Percentiles rank a stretch among this genome's conserved stretches.
phyloP scores from a whole-genome alignment of 2,113 vertebrate genomes.

The Brachypteracias leptosomus region DNA sequence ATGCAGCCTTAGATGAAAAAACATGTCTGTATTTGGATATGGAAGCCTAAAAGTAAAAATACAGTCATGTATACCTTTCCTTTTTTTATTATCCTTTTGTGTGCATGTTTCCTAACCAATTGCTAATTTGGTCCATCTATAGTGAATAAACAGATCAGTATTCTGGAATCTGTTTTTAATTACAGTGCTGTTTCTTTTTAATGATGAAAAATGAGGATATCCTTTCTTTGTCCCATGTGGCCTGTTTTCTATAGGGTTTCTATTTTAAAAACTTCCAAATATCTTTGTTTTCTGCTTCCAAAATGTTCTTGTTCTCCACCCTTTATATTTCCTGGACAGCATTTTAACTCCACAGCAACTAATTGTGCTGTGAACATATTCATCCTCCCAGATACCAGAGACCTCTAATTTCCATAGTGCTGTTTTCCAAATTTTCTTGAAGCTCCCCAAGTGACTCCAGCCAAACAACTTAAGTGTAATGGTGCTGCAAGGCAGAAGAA shows the following conservation, averaged over 20 bases:
- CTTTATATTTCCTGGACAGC: conserved; percentile 12
- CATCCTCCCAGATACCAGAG: not conserved
- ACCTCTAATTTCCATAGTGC: not conserved
- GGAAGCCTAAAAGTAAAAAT: not conserved
- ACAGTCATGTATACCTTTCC: not conserved
- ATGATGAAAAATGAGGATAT: conserved; percentile 46
- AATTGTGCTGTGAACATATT: not conserved
- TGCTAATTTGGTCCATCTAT: conserved; percentile 19
- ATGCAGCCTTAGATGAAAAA: not conserved
- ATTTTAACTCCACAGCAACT: conserved; percentile 10
- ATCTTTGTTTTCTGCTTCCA: conserved; percentile 27
- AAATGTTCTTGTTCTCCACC: not conserved
- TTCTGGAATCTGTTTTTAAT: conserved; percentile 45
- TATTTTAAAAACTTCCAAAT: not conserved
- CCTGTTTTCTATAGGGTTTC: not conserved
- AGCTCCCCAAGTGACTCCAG: conserved; percentile 29
- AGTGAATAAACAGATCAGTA: conserved; percentile 9
- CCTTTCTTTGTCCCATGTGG: conserved; percentile 9
- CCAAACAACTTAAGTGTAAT: not conserved
- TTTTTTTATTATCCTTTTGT: not conserved
- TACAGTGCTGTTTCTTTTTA: conserved; percentile 34
- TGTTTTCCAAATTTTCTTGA: conserved; percentile 35
- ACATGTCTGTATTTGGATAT: not conserved
- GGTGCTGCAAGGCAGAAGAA: conserved; percentile 1
- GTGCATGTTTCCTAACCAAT: not conserved